These are phyloP conservation scores for Centropyge bicolor DNA, from an alignment of 2,797 vertebrate genomes.

Conservation along the genomic window DNA sequence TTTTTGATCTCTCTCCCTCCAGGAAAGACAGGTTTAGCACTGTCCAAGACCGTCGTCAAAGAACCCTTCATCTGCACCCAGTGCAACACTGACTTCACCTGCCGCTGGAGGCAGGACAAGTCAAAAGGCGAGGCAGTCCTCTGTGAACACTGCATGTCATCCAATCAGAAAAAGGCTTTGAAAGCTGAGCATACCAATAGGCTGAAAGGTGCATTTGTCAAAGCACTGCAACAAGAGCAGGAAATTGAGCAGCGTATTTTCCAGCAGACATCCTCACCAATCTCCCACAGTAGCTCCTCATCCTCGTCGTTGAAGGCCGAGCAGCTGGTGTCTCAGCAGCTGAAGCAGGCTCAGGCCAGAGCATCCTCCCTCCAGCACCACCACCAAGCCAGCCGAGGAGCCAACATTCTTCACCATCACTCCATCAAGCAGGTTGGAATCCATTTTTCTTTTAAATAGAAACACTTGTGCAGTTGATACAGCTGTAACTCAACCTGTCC, in stretches of 20 bases:
- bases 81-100: slow-evolving; percentile 98
- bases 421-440: slow-evolving; percentile 91
- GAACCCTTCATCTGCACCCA: slow-evolving; percentile 94
- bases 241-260: slow-evolving; percentile 96
- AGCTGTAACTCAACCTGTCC: neutral
- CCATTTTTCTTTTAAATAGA: neutral
- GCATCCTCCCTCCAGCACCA: slow-evolving; percentile 80
- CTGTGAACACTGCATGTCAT: slow-evolving; percentile 97
- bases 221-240: slow-evolving; percentile 97
- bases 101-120: slow-evolving; percentile 93
- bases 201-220: slow-evolving; percentile 96
- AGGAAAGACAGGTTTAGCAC: slow-evolving; percentile 85
- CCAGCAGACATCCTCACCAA: slow-evolving; percentile 84
- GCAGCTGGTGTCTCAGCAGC: slow-evolving; percentile 83
- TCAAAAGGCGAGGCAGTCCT: slow-evolving; percentile 90
- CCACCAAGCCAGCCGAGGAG: slow-evolving; percentile 85
- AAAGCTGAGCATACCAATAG: slow-evolving; percentile 96
- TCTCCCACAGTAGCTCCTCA: slow-evolving; percentile 77
- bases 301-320: slow-evolving; percentile 80
- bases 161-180: slow-evolving; percentile 94
- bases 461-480: neutral
- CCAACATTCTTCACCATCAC: slow-evolving; percentile 88
- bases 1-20: slow-evolving; percentile 55
- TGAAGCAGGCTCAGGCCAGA: slow-evolving; percentile 83
- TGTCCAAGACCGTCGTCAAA: slow-evolving; percentile 69